phyloP scores from a whole-genome alignment of 2,113 vertebrate genomes.

The Gnathonemus longibarbis region DNA sequence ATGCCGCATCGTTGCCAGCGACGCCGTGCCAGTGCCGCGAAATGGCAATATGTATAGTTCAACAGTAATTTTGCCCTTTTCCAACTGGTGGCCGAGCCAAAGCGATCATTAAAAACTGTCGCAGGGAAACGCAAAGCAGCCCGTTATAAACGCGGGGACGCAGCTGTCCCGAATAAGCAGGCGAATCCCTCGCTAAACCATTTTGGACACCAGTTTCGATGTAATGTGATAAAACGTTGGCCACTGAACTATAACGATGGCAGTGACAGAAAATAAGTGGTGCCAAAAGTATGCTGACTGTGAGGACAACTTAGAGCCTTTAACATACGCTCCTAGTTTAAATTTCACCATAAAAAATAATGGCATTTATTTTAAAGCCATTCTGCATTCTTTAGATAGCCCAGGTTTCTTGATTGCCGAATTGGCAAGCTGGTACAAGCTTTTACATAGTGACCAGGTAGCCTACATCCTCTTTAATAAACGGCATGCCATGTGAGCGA shows the following conservation, averaged over 20 bases:
- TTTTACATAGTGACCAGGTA: not conserved
- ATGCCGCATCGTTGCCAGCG: not conserved
- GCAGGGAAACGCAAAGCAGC: not conserved
- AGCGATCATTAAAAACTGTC: not conserved
- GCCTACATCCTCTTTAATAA: not conserved
- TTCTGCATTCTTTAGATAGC: not conserved
- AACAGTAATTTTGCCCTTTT: not conserved
- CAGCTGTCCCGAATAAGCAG: not conserved
- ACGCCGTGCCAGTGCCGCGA: not conserved
- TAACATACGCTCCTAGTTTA: not conserved
- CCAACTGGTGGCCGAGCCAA: not conserved
- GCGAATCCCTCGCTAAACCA: not conserved
- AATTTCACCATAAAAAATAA: not conserved
- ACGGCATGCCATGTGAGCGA: not conserved
- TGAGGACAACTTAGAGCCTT: too few species aligned
- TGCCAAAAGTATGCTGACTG: not conserved
- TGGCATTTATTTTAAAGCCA: not conserved
- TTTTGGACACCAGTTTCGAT: not conserved
- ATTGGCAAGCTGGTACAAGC: not conserved
- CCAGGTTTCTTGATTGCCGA: not conserved
- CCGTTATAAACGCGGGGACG: not conserved
- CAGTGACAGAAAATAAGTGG: not conserved
- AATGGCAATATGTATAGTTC: not conserved
- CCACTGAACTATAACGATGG: not conserved
- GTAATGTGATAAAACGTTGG: not conserved